phyloP scores from a whole-genome alignment of 2,888 invertebrate genomes.

The Subacronicta megacephala region DNA sequence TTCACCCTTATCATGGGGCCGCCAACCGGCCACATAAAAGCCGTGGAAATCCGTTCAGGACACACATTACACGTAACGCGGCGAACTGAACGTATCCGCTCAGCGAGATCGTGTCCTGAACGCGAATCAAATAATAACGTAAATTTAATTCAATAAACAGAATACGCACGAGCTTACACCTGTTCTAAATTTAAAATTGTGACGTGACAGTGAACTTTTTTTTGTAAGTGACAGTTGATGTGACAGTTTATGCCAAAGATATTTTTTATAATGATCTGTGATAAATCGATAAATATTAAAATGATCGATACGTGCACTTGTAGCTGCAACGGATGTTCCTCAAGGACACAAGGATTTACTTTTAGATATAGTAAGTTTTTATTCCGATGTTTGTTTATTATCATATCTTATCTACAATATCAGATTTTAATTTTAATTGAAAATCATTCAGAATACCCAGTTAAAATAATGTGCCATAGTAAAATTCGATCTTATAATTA shows the following conservation, averaged over 20 bases:
- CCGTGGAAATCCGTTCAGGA: slow-evolving; percentile 86
- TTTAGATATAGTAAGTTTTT: slow-evolving; percentile 71
- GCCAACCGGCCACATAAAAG: slow-evolving; percentile 85
- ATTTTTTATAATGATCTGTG: slow-evolving; percentile 72
- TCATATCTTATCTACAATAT: slow-evolving; percentile 3
- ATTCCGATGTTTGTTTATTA: slow-evolving; percentile 19
- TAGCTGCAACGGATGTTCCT: slow-evolving; percentile 74
- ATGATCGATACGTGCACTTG: slow-evolving; percentile 72
- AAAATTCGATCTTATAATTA: background rate
- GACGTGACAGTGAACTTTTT: slow-evolving; percentile 68
- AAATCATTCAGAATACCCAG: background rate
- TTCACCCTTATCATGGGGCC: slow-evolving; percentile 87
- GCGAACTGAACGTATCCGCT: slow-evolving; percentile 83
- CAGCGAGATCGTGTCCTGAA: slow-evolving; percentile 70
- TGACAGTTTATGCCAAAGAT: slow-evolving; percentile 69
- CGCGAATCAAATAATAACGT: slow-evolving; percentile 57
- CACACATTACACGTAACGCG: slow-evolving; percentile 85
- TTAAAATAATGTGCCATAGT: too few species aligned
- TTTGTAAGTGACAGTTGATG: slow-evolving; percentile 53
- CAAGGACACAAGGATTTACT: slow-evolving; percentile 64
- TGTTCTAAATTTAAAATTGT: slow-evolving; percentile 63
- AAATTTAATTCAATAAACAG: slow-evolving; percentile 49
- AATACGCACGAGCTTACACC: slow-evolving; percentile 53
- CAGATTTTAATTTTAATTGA: background rate
- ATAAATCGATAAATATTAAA: slow-evolving; percentile 71